Conservation (phyloP, 2,113 vertebrate genomes). For the Lathamus discolor region DNA sequence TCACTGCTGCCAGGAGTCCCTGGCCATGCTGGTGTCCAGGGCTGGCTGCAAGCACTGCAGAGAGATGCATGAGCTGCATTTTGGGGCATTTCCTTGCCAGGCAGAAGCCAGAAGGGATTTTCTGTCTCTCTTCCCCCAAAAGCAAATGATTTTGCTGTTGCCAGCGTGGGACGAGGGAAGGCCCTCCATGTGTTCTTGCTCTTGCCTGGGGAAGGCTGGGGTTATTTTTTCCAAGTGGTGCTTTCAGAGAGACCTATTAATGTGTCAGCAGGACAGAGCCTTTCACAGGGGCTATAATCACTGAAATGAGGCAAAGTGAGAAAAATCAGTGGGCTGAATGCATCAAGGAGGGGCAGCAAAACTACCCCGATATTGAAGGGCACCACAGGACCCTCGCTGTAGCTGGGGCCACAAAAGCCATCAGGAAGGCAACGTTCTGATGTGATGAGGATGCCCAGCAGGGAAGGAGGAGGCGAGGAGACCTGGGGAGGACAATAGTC, state of each 20-base stretch:
- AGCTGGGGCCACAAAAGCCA: background rate
- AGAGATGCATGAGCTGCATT: background rate
- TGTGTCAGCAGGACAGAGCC: background rate
- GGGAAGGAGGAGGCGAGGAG: background rate
- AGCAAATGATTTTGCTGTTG: background rate
- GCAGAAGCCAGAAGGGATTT: background rate
- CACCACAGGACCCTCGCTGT: background rate
- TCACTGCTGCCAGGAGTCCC: background rate
- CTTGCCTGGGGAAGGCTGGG: background rate
- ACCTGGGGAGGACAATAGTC: background rate
- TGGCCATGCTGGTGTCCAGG: background rate
- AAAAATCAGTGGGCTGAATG: background rate
- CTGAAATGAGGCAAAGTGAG: background rate
- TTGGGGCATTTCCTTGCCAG: background rate
- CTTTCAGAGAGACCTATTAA: background rate
- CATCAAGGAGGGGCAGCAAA: background rate
- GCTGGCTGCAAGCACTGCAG: background rate
- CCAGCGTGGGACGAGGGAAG: background rate
- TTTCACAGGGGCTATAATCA: background rate
- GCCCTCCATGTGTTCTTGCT: background rate
- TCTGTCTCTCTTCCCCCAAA: background rate
- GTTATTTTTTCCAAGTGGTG: background rate
- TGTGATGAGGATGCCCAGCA: background rate
- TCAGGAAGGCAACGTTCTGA: fast-evolving
- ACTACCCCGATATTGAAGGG: background rate